Base-by-base conservation (phyloP, 1,140 invertebrate species). In the Adelges cooleyi region DNA sequence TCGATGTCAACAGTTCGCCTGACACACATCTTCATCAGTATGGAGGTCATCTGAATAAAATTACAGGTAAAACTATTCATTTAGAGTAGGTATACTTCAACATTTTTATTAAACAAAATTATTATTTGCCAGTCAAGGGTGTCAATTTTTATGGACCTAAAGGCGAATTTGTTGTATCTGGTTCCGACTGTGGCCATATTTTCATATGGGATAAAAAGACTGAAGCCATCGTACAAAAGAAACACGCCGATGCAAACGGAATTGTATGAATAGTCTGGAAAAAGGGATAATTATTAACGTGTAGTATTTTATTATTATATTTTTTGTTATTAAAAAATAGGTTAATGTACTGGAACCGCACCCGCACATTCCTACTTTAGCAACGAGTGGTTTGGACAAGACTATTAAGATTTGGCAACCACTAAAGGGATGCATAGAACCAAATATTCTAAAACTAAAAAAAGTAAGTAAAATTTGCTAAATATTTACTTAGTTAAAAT, bases 341-440 rank as follows among this genome's bases (percentile, higher is more conserved):
- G 87, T 95, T 1, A 98, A 98, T 78, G 89, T 87, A 68, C 77
- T 97, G 68, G 92, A 95, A 73, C 84, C 88, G 9, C 93, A 98
- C 77, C 93, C 94, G 1, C 78, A 81, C 69, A 81, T 86, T 70
- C 94, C 94, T 13, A 80, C 92, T 48, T 76, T 98, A 68, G 93
- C 91, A 3, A 93, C 92, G 1, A 90, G 89, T 77, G 92, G 94
- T 3, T 77, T 96, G 3, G 93, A 96, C 77, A 82, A 84, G 71
- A 89, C 93, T 74, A 84, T 96, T 3, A 98, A 97, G 79, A 86
- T 98, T 49, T 97, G 93, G 92, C 80, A 87, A 18, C 92, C 93
- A 5, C 84, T 82, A 42, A 59, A 20, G 9, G 1, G 1, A 5
- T 44, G 23, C 1, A 2, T 42, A 15, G 76, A 81, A 38, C 81